Conservation (phyloP, 2,797 vertebrate genomes). For the Trachops cirrhosus region DNA sequence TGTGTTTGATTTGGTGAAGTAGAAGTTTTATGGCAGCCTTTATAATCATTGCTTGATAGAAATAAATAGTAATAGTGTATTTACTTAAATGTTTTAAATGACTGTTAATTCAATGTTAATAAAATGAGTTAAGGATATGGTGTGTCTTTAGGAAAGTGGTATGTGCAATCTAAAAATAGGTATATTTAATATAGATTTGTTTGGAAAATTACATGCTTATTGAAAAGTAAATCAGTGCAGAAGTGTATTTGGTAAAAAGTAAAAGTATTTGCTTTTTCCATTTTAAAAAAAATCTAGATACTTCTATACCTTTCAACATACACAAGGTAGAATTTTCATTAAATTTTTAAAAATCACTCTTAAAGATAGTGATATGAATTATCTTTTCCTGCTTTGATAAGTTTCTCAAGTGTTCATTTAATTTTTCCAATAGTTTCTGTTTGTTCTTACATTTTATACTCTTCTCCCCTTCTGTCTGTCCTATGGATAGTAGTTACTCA, state of each 20-base stretch:
- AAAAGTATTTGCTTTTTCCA: neutral
- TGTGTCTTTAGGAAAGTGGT: neutral
- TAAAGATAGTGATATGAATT: neutral
- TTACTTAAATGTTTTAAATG: constrained; percentile 39
- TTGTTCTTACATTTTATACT: neutral
- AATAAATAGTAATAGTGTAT: neutral
- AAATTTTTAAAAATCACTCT: neutral
- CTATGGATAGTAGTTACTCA: neutral
- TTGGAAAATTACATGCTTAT: neutral
- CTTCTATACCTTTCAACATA: neutral
- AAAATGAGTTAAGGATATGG: neutral
- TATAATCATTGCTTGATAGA: neutral
- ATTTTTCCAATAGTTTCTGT: constrained; percentile 17
- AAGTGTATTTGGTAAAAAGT: constrained; percentile 5
- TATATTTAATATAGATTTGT: neutral
- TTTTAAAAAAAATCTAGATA: neutral
- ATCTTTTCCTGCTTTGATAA: neutral
- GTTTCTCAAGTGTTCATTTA: neutral
- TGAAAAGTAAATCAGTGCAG: neutral
- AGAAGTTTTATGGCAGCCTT: neutral
- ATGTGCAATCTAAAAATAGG: neutral
- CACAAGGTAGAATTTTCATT: neutral
- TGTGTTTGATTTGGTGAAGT: neutral
- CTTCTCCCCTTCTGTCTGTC: neutral
- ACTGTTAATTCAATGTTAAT: neutral